Evolutionary conservation across 2,113 vertebrate species (phyloP).

Genomic region (Gallinago jamesoni): DNA sequence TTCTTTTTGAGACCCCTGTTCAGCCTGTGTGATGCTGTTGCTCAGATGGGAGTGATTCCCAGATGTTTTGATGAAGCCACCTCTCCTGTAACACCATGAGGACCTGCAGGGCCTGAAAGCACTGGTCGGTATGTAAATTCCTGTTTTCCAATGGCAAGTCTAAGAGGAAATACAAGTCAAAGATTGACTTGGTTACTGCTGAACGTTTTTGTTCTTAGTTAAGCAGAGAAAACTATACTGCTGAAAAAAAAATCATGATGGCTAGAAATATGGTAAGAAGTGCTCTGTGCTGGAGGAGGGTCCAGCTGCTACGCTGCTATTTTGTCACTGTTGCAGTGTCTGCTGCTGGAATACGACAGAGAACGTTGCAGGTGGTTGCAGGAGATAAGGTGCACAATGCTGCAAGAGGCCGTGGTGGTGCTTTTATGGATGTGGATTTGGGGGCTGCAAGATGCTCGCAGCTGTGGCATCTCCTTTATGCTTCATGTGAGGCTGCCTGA

Average conservation of each 20-base stretch:
- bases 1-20: not conserved
- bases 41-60: not conserved
- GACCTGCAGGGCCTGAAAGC: not conserved
- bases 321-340: not conserved
- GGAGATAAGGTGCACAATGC: not conserved
- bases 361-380: not conserved
- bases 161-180: not conserved
- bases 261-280: not conserved
- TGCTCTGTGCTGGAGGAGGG: not conserved
- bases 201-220: not conserved
- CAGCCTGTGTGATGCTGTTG: rapidly evolving
- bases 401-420: not conserved
- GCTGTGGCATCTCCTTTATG: not conserved
- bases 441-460: not conserved
- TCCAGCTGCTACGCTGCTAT: not conserved
- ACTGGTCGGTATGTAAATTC: not conserved
- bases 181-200: not conserved
- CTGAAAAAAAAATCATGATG: not conserved
- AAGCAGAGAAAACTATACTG: not conserved
- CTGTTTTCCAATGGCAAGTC: not conserved
- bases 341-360: not conserved
- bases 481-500: not conserved
- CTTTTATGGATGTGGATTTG: not conserved
- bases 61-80: not conserved
- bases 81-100: rapidly evolving